phyloP scores from a whole-genome alignment of 1,140 invertebrate genomes.

The Drosophila pachea region DNA sequence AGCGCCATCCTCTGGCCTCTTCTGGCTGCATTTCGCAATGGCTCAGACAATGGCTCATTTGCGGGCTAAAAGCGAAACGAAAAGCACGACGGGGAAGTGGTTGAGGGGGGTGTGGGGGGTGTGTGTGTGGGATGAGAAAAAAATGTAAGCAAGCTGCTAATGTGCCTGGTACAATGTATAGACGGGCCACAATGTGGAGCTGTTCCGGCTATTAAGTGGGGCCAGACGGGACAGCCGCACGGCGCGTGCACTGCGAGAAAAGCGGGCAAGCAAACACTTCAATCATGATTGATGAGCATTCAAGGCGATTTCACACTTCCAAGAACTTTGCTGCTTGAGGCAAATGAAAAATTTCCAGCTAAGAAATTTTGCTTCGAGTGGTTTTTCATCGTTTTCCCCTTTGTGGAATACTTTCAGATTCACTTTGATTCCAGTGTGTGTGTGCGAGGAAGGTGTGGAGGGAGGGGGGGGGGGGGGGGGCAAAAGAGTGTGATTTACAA shows the following conservation, averaged over 20 bases:
- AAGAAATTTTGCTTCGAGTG: too few species aligned
- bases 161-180: constrained; percentile 56
- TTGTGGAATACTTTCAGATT: too few species aligned
- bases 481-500: constrained; percentile 74
- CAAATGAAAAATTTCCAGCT: too few species aligned
- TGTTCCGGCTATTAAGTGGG: constrained; percentile 16
- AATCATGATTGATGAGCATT: too few species aligned
- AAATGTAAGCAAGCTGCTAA: constrained; percentile 68
- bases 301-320: too few species aligned
- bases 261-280: not conserved
- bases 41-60: constrained; percentile 68
- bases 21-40: constrained; percentile 50
- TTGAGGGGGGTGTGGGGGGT: too few species aligned
- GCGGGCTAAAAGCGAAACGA: constrained; percentile 35
- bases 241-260: not conserved
- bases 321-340: too few species aligned
- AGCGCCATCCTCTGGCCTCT: not conserved
- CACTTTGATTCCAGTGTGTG: too few species aligned
- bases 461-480: constrained; percentile 36
- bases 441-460: not conserved
- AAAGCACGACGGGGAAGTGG: too few species aligned
- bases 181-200: constrained; percentile 35
- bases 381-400: too few species aligned
- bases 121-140: constrained; percentile 71
- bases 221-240: not conserved